These are phyloP conservation scores for Caiman crocodilus DNA, from an alignment of 2,797 vertebrate genomes.

Conservation along the genomic window DNA sequence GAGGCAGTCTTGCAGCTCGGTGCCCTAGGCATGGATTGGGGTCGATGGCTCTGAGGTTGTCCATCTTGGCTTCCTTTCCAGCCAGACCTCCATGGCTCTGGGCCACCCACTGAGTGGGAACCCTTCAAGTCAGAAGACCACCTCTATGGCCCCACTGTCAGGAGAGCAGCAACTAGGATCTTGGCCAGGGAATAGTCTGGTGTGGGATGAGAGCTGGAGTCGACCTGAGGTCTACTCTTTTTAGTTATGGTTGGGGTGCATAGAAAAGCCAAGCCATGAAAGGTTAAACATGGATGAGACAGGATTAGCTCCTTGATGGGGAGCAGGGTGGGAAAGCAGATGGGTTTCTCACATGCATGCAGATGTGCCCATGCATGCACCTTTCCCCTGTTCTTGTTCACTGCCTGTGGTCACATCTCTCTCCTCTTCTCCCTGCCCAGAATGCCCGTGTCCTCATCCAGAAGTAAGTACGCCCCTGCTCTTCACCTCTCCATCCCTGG, in stretches of 20 bases:
- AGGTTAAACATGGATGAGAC: neutral
- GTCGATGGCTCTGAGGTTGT: too few relatives aligned
- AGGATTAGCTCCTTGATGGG: neutral
- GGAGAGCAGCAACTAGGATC: neutral
- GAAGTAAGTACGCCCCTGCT: conserved; percentile 79
- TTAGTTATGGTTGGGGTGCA: neutral
- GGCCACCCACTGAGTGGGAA: neutral
- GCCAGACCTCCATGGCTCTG: neutral
- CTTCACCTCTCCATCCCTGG: neutral
- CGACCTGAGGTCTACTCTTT: neutral
- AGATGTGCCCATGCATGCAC: neutral
- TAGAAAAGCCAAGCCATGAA: neutral
- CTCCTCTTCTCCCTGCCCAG: conserved; percentile 55
- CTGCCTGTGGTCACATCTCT: neutral
- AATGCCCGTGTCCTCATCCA: conserved; percentile 80
- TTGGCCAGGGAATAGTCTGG: neutral
- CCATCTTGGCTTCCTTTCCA: neutral
- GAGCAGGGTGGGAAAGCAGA: neutral
- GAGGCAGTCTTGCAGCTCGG: neutral
- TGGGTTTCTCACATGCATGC: neutral
- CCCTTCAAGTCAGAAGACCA: neutral
- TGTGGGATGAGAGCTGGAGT: neutral
- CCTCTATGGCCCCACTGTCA: neutral
- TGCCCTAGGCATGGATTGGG: neutral
- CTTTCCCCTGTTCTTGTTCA: neutral